Evolutionary conservation across 2,888 invertebrate genomes (phyloP).

Genomic region (Caenorhabditis sp.): DNA sequence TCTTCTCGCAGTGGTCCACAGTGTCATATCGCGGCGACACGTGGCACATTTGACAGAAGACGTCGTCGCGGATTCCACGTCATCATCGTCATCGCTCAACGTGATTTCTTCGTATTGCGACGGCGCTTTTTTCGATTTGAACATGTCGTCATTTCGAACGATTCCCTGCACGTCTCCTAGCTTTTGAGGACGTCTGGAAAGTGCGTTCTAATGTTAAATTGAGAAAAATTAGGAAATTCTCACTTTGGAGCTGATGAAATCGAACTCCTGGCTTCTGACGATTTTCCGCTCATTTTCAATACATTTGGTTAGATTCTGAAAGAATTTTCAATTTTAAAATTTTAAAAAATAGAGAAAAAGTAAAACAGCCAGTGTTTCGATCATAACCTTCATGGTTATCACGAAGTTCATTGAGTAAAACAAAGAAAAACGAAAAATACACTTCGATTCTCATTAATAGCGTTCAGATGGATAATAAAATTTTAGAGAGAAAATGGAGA

Average conservation of each 20-base stretch:
- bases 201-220: not conserved
- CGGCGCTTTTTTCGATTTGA: slow-evolving; percentile 9
- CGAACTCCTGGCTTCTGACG: slow-evolving; percentile 12
- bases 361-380: too few species aligned
- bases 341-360: slow-evolving; percentile 6
- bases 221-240: not conserved
- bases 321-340: too few species aligned
- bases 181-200: slow-evolving; percentile 39
- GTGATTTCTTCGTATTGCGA: slow-evolving; percentile 21
- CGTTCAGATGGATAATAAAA: not conserved
- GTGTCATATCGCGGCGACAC: slow-evolving; percentile 44
- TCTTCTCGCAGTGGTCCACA: slow-evolving; percentile 38
- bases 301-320: not conserved
- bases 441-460: slow-evolving; percentile 1
- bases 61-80: not conserved
- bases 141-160: slow-evolving; percentile 23
- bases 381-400: too few species aligned
- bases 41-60: slow-evolving; percentile 24
- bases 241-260: slow-evolving; percentile 48
- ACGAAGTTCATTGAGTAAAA: slow-evolving; percentile 35
- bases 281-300: slow-evolving; percentile 15
- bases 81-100: slow-evolving; percentile 48
- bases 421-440: not conserved
- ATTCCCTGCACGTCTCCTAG: slow-evolving; percentile 46
- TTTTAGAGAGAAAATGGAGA: not conserved